Conservation (phyloP, 2,113 vertebrate species). For the Ceyx cyanopectus region DNA sequence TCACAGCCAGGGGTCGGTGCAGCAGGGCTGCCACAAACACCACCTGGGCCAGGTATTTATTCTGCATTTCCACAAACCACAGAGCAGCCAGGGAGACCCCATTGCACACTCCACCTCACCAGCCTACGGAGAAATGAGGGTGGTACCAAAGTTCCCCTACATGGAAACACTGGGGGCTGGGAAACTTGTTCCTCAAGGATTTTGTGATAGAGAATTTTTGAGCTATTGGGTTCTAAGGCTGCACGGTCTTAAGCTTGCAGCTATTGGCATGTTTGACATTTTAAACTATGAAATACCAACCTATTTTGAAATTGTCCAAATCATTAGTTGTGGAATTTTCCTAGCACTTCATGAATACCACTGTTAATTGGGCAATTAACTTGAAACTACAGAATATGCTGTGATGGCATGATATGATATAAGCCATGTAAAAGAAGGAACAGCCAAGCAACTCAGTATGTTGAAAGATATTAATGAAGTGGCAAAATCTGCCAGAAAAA, state of each 20-base stretch:
- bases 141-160: neutral
- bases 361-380: conserved; percentile 88
- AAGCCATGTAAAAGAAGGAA: conserved; percentile 82
- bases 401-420: conserved; percentile 81
- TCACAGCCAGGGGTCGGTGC: too few relatives aligned
- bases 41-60: neutral
- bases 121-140: neutral
- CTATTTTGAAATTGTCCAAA: conserved; percentile 84
- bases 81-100: neutral
- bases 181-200: neutral
- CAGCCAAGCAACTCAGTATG: conserved; percentile 77
- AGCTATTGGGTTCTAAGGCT: conserved; percentile 67
- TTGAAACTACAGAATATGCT: conserved; percentile 83
- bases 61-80: neutral
- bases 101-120: neutral
- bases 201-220: neutral
- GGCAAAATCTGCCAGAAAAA: conserved; percentile 78
- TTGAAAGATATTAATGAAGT: conserved; percentile 79
- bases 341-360: conserved; percentile 83
- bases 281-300: conserved; percentile 85
- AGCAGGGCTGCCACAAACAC: neutral
- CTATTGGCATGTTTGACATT: conserved; percentile 82
- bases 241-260: conserved; percentile 73
- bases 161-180: neutral
- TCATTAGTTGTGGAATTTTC: conserved; percentile 80